These are phyloP conservation scores for Oreochromis tanganicae DNA, from an alignment of 2,113 vertebrate species.

Conservation along the genomic window DNA sequence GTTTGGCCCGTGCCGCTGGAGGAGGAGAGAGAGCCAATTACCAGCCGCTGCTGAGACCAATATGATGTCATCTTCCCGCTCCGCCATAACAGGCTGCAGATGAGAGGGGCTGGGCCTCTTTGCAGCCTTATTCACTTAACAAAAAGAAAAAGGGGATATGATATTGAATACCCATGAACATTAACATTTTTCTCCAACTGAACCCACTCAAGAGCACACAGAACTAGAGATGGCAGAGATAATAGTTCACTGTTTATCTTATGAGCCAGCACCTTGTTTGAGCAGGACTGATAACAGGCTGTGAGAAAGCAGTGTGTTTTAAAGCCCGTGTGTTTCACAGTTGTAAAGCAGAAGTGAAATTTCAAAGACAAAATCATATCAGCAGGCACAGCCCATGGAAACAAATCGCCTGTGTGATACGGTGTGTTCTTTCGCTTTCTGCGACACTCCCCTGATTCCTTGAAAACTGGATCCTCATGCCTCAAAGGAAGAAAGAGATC, in stretches of 20 bases:
- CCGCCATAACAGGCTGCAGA: slow-evolving; percentile 73
- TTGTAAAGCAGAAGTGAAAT: slow-evolving; percentile 1
- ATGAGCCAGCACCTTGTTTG: slow-evolving; percentile 38
- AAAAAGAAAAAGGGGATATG: slow-evolving; percentile 21
- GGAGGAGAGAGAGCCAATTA: slow-evolving; percentile 71
- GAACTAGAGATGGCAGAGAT: slow-evolving; percentile 22
- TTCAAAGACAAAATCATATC: not conserved
- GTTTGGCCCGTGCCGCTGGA: slow-evolving; percentile 65
- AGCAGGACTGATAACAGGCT: slow-evolving; percentile 46
- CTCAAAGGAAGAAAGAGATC: slow-evolving; percentile 34
- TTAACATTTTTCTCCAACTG: slow-evolving; percentile 41
- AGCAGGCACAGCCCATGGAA: not conserved
- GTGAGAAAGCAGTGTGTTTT: slow-evolving; percentile 37
- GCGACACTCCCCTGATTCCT: slow-evolving; percentile 17
- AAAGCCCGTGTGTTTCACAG: not conserved
- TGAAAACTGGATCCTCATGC: slow-evolving; percentile 16
- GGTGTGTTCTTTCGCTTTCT: not conserved
- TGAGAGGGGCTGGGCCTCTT: slow-evolving; percentile 61
- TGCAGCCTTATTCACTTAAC: slow-evolving; percentile 50
- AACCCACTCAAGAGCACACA: slow-evolving; percentile 1
- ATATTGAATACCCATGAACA: slow-evolving; percentile 39
- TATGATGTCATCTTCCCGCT: slow-evolving; percentile 72
- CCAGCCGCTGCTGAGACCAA: slow-evolving; percentile 64
- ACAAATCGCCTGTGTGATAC: slow-evolving; percentile 7
- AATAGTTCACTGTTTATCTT: slow-evolving; percentile 34